phyloP scores from a whole-genome alignment of 2,888 invertebrate genomes.

The Mesochorus sp. region DNA sequence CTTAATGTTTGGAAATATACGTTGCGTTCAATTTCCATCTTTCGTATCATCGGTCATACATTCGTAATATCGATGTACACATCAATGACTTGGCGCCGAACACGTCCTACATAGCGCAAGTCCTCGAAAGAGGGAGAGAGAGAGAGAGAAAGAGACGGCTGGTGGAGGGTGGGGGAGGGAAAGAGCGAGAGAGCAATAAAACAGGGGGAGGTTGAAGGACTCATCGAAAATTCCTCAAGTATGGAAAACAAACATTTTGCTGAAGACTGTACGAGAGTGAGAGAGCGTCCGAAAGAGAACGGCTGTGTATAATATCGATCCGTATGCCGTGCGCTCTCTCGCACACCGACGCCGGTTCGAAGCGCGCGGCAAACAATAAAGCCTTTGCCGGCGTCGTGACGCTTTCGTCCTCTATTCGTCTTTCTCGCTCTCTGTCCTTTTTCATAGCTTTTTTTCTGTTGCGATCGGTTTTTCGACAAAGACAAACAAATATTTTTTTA shows the following conservation, averaged over 20 bases:
- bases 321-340: too few species aligned
- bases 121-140: neutral
- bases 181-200: neutral
- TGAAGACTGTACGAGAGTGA: conserved; percentile 65
- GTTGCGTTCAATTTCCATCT: too few species aligned
- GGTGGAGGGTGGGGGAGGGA: neutral
- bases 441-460: neutral
- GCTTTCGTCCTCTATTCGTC: conserved; percentile 64
- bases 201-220: conserved; percentile 4
- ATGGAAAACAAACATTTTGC: conserved; percentile 62
- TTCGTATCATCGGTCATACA: too few species aligned
- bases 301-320: conserved; percentile 67
- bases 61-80: too few species aligned
- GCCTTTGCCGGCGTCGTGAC: conserved; percentile 62
- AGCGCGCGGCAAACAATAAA: conserved; percentile 71
- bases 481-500: neutral
- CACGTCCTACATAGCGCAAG: conserved; percentile 19
- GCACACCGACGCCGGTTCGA: conserved; percentile 59
- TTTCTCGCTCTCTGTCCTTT: conserved; percentile 26
- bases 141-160: neutral
- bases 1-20: neutral
- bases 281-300: conserved; percentile 64
- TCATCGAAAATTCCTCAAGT: conserved; percentile 41
- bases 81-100: too few species aligned
- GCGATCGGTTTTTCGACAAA: neutral